Conservation (phyloP, 2,797 vertebrate species). For the Ctenopoma kingsleyae region DNA sequence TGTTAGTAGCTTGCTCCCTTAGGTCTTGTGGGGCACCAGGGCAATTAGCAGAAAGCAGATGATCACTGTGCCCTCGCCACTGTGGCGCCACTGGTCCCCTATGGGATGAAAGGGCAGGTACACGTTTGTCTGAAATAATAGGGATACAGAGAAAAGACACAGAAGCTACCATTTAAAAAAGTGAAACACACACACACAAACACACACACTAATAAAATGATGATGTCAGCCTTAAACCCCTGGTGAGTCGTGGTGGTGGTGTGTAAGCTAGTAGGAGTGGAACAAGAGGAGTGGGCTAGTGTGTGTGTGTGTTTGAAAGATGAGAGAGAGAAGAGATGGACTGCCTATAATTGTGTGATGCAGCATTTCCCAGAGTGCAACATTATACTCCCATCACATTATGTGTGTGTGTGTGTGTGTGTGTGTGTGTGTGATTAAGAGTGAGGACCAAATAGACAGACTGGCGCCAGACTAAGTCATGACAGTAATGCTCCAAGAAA, state of each 20-base stretch:
- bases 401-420: conserved; percentile 45
- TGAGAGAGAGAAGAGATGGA: conserved; percentile 41
- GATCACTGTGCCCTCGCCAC: conserved; percentile 81
- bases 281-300: conserved; percentile 31
- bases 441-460: conserved; percentile 83
- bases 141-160: conserved; percentile 59
- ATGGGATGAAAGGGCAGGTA: conserved; percentile 84
- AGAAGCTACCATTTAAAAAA: conserved; percentile 45
- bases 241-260: conserved; percentile 70
- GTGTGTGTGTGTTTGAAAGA: conserved; percentile 41
- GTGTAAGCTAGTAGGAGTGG: conserved; percentile 45
- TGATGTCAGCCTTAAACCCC: conserved; percentile 88
- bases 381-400: conserved; percentile 79
- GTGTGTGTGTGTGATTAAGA: conserved; percentile 33
- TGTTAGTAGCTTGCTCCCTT: conserved; percentile 57
- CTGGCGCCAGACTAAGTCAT: conserved; percentile 86
- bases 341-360: conserved; percentile 75
- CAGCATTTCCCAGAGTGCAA: conserved; percentile 82
- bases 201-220: conserved; percentile 76
- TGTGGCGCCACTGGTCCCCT: conserved; percentile 82
- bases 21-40: conserved; percentile 77
- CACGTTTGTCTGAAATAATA: conserved; percentile 83
- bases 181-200: conserved; percentile 50
- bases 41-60: conserved; percentile 87
- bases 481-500: conserved; percentile 77